These are phyloP conservation scores for Dufourea novaeangliae DNA, from an alignment of 1,140 invertebrate species.

Conservation along the genomic window DNA sequence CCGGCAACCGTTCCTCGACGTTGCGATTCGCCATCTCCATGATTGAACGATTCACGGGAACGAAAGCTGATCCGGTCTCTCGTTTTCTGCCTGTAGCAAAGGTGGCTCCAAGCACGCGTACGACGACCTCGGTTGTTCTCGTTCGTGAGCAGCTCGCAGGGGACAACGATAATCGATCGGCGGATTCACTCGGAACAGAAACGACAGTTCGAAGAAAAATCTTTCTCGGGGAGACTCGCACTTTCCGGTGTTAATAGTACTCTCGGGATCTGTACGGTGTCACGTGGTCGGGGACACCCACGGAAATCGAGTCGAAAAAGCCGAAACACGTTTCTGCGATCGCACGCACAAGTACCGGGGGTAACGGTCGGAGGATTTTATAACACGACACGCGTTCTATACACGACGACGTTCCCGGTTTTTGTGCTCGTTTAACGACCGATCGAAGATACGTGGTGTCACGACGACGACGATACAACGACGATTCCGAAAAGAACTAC, in stretches of 20 bases:
- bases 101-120: neutral
- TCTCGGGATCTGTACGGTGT: neutral
- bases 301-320: neutral
- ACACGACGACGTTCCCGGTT: neutral
- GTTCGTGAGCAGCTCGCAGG: too few relatives aligned
- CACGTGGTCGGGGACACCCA: constrained; percentile 14
- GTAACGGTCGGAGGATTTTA: neutral
- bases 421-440: too few relatives aligned
- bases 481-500: constrained; percentile 33
- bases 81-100: neutral
- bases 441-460: too few relatives aligned
- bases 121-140: neutral
- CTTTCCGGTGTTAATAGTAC: neutral
- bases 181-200: constrained; percentile 24
- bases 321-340: neutral
- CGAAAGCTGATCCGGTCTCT: neutral
- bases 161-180: constrained; percentile 27
- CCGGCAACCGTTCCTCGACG: neutral
- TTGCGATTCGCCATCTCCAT: constrained; percentile 40
- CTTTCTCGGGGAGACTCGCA: neutral
- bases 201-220: neutral
- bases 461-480: neutral
- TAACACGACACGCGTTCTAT: neutral
- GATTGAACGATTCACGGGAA: neutral
- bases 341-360: neutral